These are phyloP conservation scores for Notarius lentiginosus DNA, from an alignment of 2,113 vertebrate species.

Conservation along the genomic window DNA sequence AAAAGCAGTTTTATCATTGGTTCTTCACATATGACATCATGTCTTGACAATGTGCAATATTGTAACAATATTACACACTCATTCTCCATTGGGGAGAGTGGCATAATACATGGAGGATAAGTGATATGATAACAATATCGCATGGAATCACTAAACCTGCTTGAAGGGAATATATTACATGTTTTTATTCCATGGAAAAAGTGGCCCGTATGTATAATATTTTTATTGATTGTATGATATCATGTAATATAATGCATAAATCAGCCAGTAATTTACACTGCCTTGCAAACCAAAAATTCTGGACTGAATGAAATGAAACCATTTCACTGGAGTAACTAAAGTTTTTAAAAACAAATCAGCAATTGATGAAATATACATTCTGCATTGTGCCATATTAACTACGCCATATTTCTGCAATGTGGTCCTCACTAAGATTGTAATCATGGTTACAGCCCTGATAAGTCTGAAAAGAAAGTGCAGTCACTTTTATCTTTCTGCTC, in stretches of 20 bases:
- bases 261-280: background rate
- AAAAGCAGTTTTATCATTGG: too few species aligned
- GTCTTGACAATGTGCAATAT: too few species aligned
- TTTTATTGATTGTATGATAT: background rate
- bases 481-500: slow-evolving; percentile 37
- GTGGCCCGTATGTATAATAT: too few species aligned
- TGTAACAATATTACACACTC: too few species aligned
- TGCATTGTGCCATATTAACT: background rate
- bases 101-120: too few species aligned
- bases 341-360: background rate
- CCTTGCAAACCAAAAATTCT: background rate
- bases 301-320: background rate
- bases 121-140: too few species aligned
- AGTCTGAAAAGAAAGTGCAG: slow-evolving; percentile 24
- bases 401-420: background rate
- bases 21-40: too few species aligned
- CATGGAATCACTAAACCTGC: too few species aligned
- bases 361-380: background rate
- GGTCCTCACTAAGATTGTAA: background rate
- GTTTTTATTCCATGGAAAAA: too few species aligned
- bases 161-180: too few species aligned
- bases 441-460: background rate
- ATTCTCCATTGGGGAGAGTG: too few species aligned
- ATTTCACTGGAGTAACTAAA: background rate
- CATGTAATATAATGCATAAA: background rate